phyloP scores from a whole-genome alignment of 1,140 invertebrate genomes.

The Pygmarrhopalites habei region DNA sequence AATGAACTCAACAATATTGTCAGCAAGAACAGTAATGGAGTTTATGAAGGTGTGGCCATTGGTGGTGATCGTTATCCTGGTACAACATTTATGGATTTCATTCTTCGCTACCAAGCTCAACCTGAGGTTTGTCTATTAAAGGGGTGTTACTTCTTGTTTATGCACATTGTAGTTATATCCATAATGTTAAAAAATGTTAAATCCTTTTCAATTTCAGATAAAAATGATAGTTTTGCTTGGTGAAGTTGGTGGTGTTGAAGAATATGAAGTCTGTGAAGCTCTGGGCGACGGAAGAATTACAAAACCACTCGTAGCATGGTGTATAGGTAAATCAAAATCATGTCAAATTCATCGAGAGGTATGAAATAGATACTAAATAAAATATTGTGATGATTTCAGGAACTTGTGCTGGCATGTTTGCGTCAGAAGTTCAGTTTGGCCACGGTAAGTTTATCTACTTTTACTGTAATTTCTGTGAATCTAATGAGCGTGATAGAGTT shows the following conservation, averaged over 20 bases:
- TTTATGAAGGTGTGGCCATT: constrained; percentile 96
- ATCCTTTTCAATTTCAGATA: too few species aligned
- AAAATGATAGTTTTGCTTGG: constrained; percentile 93
- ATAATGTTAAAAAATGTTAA: constrained; percentile 2
- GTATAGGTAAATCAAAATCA: constrained; percentile 65
- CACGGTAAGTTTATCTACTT: too few species aligned
- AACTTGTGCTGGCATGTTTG: constrained; percentile 68
- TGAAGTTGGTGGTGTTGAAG: constrained; percentile 98
- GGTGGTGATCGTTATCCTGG: constrained; percentile 99
- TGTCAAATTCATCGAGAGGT: constrained; percentile 36
- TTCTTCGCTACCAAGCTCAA: constrained; percentile 71
- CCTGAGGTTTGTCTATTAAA: constrained; percentile 51
- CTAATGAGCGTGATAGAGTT: too few species aligned
- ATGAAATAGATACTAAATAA: not conserved
- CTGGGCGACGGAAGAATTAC: constrained; percentile 72
- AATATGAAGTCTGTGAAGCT: constrained; percentile 92
- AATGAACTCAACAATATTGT: constrained; percentile 99
- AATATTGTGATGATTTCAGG: constrained; percentile 8
- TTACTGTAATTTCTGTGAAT: too few species aligned
- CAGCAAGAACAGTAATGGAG: constrained; percentile 92
- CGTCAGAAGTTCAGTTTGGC: constrained; percentile 97
- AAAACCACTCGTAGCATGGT: constrained; percentile 97
- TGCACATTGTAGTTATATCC: constrained; percentile 54
- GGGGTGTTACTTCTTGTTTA: constrained; percentile 40
- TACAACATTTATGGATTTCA: constrained; percentile 96